Conservation (phyloP, 1,140 invertebrate species). For the Alviniconcha marisindica region DNA sequence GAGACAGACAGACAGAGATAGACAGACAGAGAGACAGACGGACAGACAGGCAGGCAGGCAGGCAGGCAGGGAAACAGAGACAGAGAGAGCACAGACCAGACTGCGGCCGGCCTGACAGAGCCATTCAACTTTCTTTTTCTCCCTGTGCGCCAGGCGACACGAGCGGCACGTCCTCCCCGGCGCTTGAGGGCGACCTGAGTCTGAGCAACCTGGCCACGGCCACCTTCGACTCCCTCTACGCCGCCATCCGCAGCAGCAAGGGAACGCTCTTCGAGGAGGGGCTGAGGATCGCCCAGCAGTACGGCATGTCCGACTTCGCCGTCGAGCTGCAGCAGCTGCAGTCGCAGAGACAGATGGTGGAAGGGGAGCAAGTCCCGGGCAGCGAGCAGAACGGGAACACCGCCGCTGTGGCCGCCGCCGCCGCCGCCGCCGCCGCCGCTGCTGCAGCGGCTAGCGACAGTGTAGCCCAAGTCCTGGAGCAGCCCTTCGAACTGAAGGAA, state of each 20-base stretch:
- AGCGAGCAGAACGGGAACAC: slow-evolving; percentile 11
- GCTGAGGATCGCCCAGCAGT: slow-evolving; percentile 73
- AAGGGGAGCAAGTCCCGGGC: background rate
- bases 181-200: background rate
- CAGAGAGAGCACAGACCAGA: no score
- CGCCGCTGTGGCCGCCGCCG: no score
- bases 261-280: slow-evolving; percentile 74
- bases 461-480: background rate
- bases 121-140: no score
- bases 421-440: no score
- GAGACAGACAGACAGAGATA: no score
- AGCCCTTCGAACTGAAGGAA: slow-evolving; percentile 21
- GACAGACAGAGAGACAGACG: no score
- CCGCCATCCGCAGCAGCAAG: slow-evolving; percentile 50
- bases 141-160: no score
- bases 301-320: slow-evolving; percentile 73
- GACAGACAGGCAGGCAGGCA: no score
- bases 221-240: slow-evolving; percentile 43
- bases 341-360: slow-evolving; percentile 17
- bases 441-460: background rate
- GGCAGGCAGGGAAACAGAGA: no score
- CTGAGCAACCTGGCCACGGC: slow-evolving; percentile 20
- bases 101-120: no score
- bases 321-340: slow-evolving; percentile 68
- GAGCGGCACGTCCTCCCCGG: slow-evolving; percentile 1